Percentiles rank a stretch among this genome's conserved stretches.
Conservation (phyloP, 30 jellyfish, hydroid and myxozoan species). For the Hydractinia symbiolongicarpus region DNA sequence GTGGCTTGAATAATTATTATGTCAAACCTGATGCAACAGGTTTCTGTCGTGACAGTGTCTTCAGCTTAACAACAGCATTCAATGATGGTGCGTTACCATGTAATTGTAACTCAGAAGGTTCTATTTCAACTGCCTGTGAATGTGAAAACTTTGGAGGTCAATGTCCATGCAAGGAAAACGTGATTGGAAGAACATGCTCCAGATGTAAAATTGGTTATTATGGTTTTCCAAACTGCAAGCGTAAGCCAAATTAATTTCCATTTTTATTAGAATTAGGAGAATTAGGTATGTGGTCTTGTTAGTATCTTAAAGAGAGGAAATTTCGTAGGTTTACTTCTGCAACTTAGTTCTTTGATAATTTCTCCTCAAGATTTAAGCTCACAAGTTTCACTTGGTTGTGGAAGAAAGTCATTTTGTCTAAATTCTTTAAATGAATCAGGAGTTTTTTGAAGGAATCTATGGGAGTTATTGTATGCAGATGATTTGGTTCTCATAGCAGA, state of each 20-base stretch:
- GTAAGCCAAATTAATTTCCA: conserved; percentile 26
- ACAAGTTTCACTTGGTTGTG: too few relatives aligned
- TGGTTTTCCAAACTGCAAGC: conserved; percentile 94
- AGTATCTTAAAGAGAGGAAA: too few relatives aligned
- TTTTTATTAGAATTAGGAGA: too few relatives aligned
- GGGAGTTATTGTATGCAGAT: too few relatives aligned
- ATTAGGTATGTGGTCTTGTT: too few relatives aligned
- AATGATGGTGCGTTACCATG: conserved; percentile 83
- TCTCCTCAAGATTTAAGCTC: too few relatives aligned
- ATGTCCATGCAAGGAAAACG: conserved; percentile 63
- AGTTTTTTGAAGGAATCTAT: too few relatives aligned
- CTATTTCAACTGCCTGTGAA: conserved; percentile 41
- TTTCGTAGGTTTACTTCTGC: too few relatives aligned
- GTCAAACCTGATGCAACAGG: conserved; percentile 56
- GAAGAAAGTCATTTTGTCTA: too few relatives aligned
- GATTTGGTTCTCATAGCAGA: too few relatives aligned
- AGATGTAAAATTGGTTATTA: conserved; percentile 82
- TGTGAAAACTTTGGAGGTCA: conserved; percentile 89
- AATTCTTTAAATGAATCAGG: too few relatives aligned
- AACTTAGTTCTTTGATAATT: too few relatives aligned
- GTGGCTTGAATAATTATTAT: conserved; percentile 48
- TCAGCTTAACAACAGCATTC: conserved; percentile 69
- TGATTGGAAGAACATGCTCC: conserved; percentile 81
- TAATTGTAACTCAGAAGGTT: conserved; percentile 59
- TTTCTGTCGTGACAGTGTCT: conserved; percentile 75